Evolutionary conservation across 2,797 vertebrate species (phyloP).

Genomic region (Numenius phaeopus): DNA sequence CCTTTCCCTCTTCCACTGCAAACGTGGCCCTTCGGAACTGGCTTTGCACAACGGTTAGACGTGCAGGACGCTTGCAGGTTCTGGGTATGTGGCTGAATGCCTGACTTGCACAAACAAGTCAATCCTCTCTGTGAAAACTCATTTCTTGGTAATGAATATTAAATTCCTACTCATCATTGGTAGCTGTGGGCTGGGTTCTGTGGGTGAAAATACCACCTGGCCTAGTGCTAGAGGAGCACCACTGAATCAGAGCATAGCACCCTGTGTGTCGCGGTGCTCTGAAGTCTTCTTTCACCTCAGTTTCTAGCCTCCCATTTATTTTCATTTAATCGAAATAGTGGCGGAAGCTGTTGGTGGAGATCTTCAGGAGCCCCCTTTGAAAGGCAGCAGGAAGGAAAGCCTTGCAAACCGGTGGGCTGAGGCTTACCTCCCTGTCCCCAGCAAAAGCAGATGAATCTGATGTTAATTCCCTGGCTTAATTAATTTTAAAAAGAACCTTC

Average conservation of each 20-base stretch:
- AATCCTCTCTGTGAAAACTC: not conserved
- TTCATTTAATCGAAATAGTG: not conserved
- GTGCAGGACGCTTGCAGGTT: not conserved
- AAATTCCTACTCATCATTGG: not conserved
- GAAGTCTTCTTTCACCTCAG: not conserved
- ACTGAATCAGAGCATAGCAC: not conserved
- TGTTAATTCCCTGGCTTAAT: not conserved
- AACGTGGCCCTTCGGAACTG: not conserved
- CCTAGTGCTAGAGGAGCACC: not conserved
- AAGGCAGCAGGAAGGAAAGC: not conserved
- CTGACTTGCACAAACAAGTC: not conserved
- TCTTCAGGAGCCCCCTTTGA: not conserved
- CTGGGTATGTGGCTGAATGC: not conserved
- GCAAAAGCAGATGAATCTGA: not conserved
- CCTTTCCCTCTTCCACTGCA: not conserved
- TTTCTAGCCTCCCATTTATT: not conserved
- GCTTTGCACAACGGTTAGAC: rapidly evolving
- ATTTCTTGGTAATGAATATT: not conserved
- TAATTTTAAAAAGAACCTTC: not conserved
- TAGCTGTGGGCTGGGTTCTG: not conserved
- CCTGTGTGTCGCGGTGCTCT: not conserved
- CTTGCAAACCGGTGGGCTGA: not conserved
- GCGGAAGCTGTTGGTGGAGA: not conserved
- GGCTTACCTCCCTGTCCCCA: not conserved
- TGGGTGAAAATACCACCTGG: not conserved